Percentiles rank a stretch among this genome's conserved stretches.
Evolutionary conservation across 53 echinoderm and acorn worm species (phyloP).

Genomic region (Paracentrotus lividus): DNA sequence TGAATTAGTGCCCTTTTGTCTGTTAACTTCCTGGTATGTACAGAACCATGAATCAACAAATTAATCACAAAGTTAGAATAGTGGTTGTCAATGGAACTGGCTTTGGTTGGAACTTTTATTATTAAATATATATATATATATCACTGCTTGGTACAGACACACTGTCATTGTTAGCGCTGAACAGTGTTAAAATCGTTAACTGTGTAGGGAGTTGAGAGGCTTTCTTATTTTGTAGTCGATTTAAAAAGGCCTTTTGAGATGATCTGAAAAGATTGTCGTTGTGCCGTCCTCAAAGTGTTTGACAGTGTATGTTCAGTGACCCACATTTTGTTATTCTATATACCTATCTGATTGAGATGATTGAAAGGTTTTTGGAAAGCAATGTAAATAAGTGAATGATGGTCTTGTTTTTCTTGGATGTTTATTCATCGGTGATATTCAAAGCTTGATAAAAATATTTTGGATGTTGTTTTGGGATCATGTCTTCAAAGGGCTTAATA

Average conservation of each 20-base stretch:
- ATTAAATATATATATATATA: neutral
- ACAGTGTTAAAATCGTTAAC: neutral
- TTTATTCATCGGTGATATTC: neutral
- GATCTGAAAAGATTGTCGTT: neutral
- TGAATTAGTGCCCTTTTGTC: neutral
- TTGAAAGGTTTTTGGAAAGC: neutral
- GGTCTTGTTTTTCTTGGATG: neutral
- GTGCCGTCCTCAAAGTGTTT: neutral
- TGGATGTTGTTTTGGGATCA: neutral
- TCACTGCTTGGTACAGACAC: neutral
- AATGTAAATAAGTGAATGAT: conserved; percentile 13
- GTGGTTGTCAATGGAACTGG: neutral
- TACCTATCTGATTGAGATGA: neutral
- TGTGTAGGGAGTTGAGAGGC: neutral
- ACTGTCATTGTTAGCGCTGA: neutral
- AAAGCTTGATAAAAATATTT: conserved; percentile 44
- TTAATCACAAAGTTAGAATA: neutral
- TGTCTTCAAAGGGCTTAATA: neutral
- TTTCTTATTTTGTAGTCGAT: neutral
- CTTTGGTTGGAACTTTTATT: neutral
- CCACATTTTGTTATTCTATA: neutral
- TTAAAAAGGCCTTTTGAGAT: neutral
- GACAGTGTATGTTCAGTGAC: neutral
- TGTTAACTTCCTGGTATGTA: neutral
- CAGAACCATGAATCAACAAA: neutral